These are phyloP conservation scores for Aldabrachelys gigantea DNA, from an alignment of 2,113 vertebrate genomes.

Conservation along the genomic window DNA sequence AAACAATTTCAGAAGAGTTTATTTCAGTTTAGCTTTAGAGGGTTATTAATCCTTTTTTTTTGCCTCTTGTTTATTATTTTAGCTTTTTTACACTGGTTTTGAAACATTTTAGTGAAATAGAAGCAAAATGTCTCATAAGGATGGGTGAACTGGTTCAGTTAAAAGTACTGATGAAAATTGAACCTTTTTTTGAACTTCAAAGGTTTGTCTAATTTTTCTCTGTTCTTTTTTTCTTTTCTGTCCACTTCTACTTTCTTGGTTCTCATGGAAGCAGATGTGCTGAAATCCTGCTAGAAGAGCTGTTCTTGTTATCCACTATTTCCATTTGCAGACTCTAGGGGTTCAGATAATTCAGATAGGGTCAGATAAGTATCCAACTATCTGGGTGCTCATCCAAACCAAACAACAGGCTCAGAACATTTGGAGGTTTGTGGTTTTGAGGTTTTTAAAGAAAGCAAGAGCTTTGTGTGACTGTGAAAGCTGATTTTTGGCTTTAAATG, in stretches of 20 bases:
- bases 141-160: not conserved
- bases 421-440: not conserved
- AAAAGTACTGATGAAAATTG: not conserved
- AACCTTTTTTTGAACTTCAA: not conserved
- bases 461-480: not conserved
- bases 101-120: not conserved
- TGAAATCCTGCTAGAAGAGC: not conserved
- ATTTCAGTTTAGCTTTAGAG: too few relatives aligned
- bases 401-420: not conserved
- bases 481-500: not conserved
- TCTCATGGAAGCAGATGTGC: not conserved
- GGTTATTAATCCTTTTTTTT: too few relatives aligned
- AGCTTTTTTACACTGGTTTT: rapidly evolving
- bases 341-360: constrained; percentile 7
- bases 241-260: not conserved
- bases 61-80: not conserved
- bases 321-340: not conserved
- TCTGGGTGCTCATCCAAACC: not conserved
- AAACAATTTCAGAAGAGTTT: not conserved
- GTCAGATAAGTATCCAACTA: not conserved
- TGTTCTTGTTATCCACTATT: constrained; percentile 5
- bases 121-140: not conserved
- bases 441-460: not conserved
- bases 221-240: not conserved
- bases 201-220: not conserved